A percentile compares a stretch with the other conserved stretches of the same genome.
Conservation (phyloP, 1,140 invertebrate genomes). For the Oryzaephilus surinamensis region DNA sequence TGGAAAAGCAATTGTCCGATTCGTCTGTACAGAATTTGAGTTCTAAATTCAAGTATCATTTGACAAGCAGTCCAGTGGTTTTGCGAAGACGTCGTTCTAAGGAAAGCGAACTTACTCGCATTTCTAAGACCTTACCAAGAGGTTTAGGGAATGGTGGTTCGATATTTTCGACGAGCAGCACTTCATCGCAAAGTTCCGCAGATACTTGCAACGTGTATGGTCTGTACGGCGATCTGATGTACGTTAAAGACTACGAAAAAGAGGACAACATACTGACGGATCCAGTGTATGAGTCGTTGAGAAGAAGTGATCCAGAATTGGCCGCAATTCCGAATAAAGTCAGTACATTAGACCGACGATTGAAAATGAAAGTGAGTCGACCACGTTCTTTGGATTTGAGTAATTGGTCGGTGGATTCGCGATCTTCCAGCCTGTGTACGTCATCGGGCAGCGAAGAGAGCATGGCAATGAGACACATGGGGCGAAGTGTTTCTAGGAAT, state of each 20-base stretch:
- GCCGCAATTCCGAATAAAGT: conserved; percentile 69
- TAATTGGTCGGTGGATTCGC: conserved; percentile 79
- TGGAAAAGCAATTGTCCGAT: conserved; percentile 52
- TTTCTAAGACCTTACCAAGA: conserved; percentile 68
- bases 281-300: conserved; percentile 60
- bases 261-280: conserved; percentile 60
- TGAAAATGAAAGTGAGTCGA: conserved; percentile 68
- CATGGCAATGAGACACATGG: conserved; percentile 49
- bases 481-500: conserved; percentile 52
- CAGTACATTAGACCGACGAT: conserved; percentile 64
- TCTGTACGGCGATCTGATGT: conserved; percentile 80
- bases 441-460: conserved; percentile 74
- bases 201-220: conserved; percentile 78
- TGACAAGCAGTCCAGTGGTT: conserved; percentile 56
- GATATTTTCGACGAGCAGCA: conserved; percentile 44
- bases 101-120: conserved; percentile 51
- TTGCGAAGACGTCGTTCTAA: conserved; percentile 56
- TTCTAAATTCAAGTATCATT: conserved; percentile 48
- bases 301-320: conserved; percentile 71
- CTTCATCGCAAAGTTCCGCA: conserved; percentile 48
- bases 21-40: conserved; percentile 43
- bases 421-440: conserved; percentile 68
- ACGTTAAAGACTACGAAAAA: conserved; percentile 76
- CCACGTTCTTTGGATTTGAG: conserved; percentile 73
- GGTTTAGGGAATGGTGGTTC: conserved; percentile 40